Base-by-base conservation (phyloP, 2,797 vertebrate species). In the Prunella strophiata region DNA sequence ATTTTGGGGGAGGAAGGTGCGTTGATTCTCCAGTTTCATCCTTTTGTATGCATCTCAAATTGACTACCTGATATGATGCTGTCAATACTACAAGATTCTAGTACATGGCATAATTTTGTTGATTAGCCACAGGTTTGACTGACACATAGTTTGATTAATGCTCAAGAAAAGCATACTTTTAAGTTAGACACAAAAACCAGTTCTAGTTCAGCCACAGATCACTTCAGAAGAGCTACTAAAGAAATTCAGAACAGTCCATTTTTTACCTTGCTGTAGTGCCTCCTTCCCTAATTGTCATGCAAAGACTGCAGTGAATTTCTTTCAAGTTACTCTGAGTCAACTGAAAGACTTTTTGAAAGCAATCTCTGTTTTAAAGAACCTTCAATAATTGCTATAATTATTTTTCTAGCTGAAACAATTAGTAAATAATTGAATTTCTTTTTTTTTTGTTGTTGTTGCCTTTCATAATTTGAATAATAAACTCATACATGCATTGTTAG, bases 391-490 rank as follows among this genome's bases (percentile, higher is more conserved):
- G 14, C 45, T 91, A 7, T 84, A 94, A 94, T 94, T 95, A 78
- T 96, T 82, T 78, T 88, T 75, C 62, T 88, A 89, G 55, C 42
- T 91, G 68, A 96, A 95, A 93, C 13, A 93, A 96, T 95, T 96
- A 91, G 36, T 82, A 96, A 96, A 95, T 95, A 96, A 97, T 94
- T 96, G 29, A 58, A 78, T 83, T 95, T 76, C 13, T 22, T 65
- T 72, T 88, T 40, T 40, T 47, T 57, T 43, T 57, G 4, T 36
- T 48, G 6, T 42, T 43, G 32, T 83, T 63, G 19, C 36, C 50
- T 95, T 96, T 93, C 54, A 68, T 75, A 6, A 66, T 72, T 96
- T 72, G 30, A 77, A 29, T 96, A 94, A 94, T 29, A 84, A 96
- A 92, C 95, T 93, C 78, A 43, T 51, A 95, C 89, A 43, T 61